Evolutionary conservation across 2,797 vertebrate species (phyloP).

Genomic region (Sebastes hopkinsi): DNA sequence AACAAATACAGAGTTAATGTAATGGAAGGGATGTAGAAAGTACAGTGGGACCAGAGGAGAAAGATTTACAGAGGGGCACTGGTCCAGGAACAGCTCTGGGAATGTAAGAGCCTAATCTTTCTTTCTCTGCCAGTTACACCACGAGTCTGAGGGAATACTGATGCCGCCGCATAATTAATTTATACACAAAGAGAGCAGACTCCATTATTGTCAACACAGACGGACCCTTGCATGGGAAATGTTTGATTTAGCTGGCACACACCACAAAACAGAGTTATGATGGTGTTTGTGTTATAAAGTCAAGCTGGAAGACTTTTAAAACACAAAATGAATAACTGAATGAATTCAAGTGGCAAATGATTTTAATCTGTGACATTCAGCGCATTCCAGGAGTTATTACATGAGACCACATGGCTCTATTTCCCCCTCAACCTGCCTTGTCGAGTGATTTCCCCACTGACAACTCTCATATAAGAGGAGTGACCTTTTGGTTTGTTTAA

Average conservation of each 20-base stretch:
- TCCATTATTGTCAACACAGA: conserved; percentile 36
- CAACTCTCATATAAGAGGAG: not conserved
- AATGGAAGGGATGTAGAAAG: conserved; percentile 12
- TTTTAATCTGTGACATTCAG: not conserved
- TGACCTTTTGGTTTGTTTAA: not conserved
- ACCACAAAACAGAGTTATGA: not conserved
- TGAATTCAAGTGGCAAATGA: not conserved
- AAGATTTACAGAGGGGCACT: conserved; percentile 25
- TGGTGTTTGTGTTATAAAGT: not conserved
- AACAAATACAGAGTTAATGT: conserved; percentile 19
- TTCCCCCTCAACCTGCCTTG: not conserved
- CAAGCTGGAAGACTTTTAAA: conserved; percentile 3
- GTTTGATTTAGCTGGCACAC: conserved; percentile 27
- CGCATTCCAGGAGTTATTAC: not conserved
- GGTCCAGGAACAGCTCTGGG: conserved; percentile 49
- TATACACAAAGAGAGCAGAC: conserved; percentile 31
- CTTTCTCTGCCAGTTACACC: conserved; percentile 40
- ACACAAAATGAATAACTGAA: not conserved
- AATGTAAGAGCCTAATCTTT: conserved; percentile 21
- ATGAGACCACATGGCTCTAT: rapidly evolving
- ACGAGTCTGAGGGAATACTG: conserved; percentile 38
- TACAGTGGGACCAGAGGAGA: conserved; percentile 12
- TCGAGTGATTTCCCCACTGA: not conserved
- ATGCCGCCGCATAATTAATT: conserved; percentile 50
- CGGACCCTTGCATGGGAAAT: conserved; percentile 11